These are phyloP conservation scores for Microplitis demolitor DNA, from an alignment of 1,140 invertebrate species.

Conservation along the genomic window DNA sequence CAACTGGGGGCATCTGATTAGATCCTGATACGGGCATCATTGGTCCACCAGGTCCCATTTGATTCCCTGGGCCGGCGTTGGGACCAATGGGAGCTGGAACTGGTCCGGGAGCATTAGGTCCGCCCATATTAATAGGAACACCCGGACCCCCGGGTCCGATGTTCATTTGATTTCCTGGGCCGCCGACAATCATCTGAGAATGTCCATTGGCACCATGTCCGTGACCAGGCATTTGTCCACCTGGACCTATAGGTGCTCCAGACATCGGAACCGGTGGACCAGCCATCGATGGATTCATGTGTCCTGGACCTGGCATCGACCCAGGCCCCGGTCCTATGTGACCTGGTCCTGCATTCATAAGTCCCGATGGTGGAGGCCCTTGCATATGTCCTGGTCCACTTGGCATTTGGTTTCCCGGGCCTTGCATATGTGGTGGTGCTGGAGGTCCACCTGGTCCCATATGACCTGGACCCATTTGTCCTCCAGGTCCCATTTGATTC, in stretches of 20 bases:
- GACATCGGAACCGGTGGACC: slow-evolving; percentile 34
- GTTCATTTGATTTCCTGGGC: slow-evolving; percentile 21
- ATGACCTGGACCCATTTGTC: slow-evolving; percentile 34
- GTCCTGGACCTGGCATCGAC: slow-evolving; percentile 19
- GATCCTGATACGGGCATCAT: slow-evolving; percentile 8
- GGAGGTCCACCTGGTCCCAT: slow-evolving; percentile 27
- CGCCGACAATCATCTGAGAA: slow-evolving; percentile 22
- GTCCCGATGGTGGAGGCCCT: slow-evolving; percentile 31
- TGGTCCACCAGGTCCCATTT: slow-evolving; percentile 34
- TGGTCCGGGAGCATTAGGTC: background rate
- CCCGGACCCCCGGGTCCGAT: slow-evolving; percentile 12
- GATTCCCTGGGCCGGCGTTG: slow-evolving; percentile 6
- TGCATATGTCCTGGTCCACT: slow-evolving; percentile 41
- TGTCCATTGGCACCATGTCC: slow-evolving; percentile 33
- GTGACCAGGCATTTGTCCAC: slow-evolving; percentile 20
- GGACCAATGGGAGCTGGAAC: background rate
- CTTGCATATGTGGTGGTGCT: background rate
- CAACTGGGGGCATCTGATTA: slow-evolving; percentile 24
- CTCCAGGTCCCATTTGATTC: slow-evolving; percentile 39
- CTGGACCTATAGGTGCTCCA: slow-evolving; percentile 44
- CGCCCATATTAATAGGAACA: slow-evolving; percentile 30
- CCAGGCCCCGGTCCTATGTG: slow-evolving; percentile 30
- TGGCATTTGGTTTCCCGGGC: slow-evolving; percentile 20
- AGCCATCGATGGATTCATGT: slow-evolving; percentile 31
- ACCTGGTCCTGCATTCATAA: slow-evolving; percentile 1